These are phyloP conservation scores for Dinomys branickii DNA, from an alignment of 2,113 vertebrate species.

Conservation along the genomic window DNA sequence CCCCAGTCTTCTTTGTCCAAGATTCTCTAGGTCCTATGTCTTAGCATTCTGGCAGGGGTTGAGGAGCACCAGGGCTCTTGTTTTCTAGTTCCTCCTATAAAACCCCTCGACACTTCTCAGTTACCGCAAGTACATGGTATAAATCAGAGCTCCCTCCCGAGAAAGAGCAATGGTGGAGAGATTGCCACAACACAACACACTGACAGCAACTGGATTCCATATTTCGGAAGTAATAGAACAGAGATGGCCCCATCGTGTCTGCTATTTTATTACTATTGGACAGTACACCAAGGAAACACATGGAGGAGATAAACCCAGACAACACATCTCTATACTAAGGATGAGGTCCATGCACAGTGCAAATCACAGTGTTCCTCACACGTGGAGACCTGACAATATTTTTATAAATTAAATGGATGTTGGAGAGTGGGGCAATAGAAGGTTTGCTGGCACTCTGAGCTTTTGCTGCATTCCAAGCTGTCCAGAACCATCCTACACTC, in stretches of 20 bases:
- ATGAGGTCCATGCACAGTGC: constrained; percentile 54
- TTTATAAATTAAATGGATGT: background rate
- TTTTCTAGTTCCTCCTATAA: background rate
- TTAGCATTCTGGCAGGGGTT: background rate
- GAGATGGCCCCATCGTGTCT: background rate
- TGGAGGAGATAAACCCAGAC: constrained; percentile 21
- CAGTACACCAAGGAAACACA: background rate
- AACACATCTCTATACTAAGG: constrained; percentile 13
- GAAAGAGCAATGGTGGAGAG: background rate
- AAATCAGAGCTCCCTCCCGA: background rate
- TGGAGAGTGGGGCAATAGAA: background rate
- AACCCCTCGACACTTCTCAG: background rate
- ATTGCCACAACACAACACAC: background rate
- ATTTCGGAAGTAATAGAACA: constrained; percentile 29
- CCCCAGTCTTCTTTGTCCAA: background rate
- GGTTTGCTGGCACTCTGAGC: background rate
- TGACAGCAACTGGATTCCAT: background rate
- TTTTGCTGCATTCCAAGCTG: background rate
- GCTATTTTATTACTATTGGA: constrained; percentile 37
- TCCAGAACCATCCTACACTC: background rate
- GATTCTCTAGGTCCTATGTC: background rate
- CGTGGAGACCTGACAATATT: background rate
- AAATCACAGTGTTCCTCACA: constrained; percentile 31
- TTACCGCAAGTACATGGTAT: background rate
- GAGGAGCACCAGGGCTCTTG: background rate